Evolutionary conservation across 2,888 invertebrate genomes (phyloP).

Genomic region (Plutella xylostella): DNA sequence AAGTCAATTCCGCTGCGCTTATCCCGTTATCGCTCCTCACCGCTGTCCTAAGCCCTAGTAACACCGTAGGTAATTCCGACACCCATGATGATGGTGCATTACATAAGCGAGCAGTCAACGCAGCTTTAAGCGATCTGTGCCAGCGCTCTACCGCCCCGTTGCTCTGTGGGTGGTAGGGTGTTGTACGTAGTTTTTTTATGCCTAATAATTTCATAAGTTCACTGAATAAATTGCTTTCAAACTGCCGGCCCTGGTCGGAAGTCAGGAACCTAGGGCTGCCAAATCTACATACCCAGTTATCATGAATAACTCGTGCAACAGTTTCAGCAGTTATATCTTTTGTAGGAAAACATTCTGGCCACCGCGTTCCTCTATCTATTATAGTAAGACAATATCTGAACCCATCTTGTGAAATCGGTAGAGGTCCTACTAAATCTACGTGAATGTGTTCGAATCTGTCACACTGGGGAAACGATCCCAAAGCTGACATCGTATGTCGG

Average conservation of each 20-base stretch:
- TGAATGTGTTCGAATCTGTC: slow-evolving; percentile 8
- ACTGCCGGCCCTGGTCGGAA: slow-evolving; percentile 30
- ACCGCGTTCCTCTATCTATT: slow-evolving; percentile 19
- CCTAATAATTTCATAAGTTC: slow-evolving; percentile 19
- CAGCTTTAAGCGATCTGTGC: slow-evolving; percentile 16
- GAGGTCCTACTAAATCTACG: slow-evolving; percentile 7
- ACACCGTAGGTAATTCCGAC: slow-evolving; percentile 25
- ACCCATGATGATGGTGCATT: slow-evolving; percentile 18
- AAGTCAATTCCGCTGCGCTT: slow-evolving; percentile 2
- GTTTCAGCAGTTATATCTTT: slow-evolving; percentile 19
- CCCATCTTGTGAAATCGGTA: slow-evolving; percentile 13
- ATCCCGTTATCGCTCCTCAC: not conserved
- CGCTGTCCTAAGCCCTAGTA: slow-evolving; percentile 15
- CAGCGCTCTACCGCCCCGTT: slow-evolving; percentile 19
- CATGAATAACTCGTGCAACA: slow-evolving; percentile 14
- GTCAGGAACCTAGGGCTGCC: slow-evolving; percentile 19
- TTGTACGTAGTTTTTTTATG: slow-evolving; percentile 11
- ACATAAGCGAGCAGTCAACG: slow-evolving; percentile 8
- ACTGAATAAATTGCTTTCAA: slow-evolving; percentile 27
- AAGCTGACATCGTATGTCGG: slow-evolving; percentile 4
- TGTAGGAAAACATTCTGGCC: slow-evolving; percentile 20
- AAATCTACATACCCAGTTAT: slow-evolving; percentile 9
- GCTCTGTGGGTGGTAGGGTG: slow-evolving; percentile 17
- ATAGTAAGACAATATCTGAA: slow-evolving; percentile 20
- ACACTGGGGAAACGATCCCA: not conserved